phyloP scores from a whole-genome alignment of 2,113 vertebrate species.

The Bubo blakistoni region DNA sequence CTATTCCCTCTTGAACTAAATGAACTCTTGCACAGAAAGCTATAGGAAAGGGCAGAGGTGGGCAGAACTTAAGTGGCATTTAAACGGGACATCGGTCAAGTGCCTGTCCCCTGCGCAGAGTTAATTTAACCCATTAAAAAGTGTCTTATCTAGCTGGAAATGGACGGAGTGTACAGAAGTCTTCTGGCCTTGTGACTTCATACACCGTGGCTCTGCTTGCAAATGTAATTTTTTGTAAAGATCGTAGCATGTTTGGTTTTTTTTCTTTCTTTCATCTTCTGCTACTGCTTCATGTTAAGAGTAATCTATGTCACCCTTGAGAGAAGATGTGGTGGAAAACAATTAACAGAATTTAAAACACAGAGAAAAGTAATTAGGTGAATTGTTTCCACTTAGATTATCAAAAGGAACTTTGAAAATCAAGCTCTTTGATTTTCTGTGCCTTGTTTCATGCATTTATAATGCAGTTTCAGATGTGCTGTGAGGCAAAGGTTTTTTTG shows the following conservation, averaged over 20 bases:
- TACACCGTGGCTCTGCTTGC: neutral
- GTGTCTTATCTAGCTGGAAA: neutral
- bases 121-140: neutral
- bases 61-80: neutral
- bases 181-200: neutral
- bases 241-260: neutral
- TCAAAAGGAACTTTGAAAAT: slow-evolving; percentile 8
- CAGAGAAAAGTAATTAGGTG: neutral
- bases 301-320: neutral
- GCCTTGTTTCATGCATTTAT: neutral
- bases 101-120: neutral
- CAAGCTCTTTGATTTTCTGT: neutral
- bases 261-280: neutral
- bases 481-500: neutral
- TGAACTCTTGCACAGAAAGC: neutral
- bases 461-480: neutral
- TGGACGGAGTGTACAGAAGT: neutral
- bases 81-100: neutral
- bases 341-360: slow-evolving; percentile 4
- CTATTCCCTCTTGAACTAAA: neutral
- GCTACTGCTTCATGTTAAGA: neutral
- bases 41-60: neutral
- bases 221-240: neutral
- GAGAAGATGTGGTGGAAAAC: neutral
- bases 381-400: neutral